Percentiles rank a stretch among this genome's conserved stretches.
Evolutionary conservation across 1,140 invertebrate species (phyloP).

Genomic region (Paraescarpia echinospica): DNA sequence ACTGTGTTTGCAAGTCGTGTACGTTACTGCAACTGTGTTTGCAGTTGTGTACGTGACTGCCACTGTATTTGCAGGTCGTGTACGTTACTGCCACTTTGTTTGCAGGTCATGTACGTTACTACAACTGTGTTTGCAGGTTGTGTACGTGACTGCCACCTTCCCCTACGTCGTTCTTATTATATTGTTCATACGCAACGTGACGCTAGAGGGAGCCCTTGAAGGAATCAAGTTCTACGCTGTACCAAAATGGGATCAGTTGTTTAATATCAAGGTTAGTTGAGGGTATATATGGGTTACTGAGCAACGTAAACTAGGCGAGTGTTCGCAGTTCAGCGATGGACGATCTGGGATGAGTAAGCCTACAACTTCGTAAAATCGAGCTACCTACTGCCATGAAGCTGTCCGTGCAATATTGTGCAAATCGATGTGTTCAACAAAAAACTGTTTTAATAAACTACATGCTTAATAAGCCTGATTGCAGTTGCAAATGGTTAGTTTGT

Average conservation of each 20-base stretch:
- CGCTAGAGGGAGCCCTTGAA: conserved; percentile 25
- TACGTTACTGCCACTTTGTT: conserved; percentile 28
- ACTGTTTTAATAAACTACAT: too few relatives aligned
- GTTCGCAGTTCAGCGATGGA: too few relatives aligned
- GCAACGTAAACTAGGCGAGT: too few relatives aligned
- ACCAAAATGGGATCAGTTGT: conserved; percentile 14
- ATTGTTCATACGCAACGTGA: conserved; percentile 21
- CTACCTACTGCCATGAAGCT: too few relatives aligned
- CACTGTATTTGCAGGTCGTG: conserved; percentile 54
- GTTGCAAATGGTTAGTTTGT: too few relatives aligned
- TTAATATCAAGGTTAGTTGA: background rate
- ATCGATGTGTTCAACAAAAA: too few relatives aligned
- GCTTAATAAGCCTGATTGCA: too few relatives aligned
- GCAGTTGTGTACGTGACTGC: conserved; percentile 54
- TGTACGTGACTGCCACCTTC: conserved; percentile 33
- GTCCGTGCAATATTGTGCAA: too few relatives aligned
- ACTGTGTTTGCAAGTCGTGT: conserved; percentile 17
- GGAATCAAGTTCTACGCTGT: conserved; percentile 28
- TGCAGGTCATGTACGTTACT: background rate
- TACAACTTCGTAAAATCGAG: too few relatives aligned
- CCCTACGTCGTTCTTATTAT: conserved; percentile 29
- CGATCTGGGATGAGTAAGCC: too few relatives aligned
- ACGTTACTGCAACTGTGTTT: background rate
- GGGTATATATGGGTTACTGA: too few relatives aligned
- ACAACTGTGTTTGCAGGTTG: conserved; percentile 53